These are phyloP conservation scores for Tridacna crocea DNA, from an alignment of 2,888 invertebrate genomes.

Conservation along the genomic window DNA sequence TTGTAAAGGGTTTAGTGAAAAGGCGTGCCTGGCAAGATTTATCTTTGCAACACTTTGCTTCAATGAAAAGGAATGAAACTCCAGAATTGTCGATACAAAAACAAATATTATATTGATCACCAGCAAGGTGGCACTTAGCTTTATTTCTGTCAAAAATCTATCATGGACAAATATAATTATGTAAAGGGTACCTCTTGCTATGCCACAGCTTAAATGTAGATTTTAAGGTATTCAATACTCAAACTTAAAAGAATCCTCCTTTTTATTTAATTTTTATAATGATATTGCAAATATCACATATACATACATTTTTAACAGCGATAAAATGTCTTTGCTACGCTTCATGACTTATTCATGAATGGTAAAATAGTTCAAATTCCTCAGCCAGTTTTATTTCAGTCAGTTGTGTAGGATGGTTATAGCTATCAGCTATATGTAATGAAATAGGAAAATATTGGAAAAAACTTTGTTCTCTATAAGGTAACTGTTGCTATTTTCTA, in stretches of 20 bases:
- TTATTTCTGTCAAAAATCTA: no score
- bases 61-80: no score
- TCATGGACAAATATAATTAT: no score
- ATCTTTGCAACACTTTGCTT: no score
- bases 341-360: conserved; percentile 56
- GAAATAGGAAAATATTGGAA: conserved; percentile 18
- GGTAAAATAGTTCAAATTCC: conserved; percentile 55
- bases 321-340: conserved; percentile 44
- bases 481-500: conserved; percentile 23
- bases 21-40: no score
- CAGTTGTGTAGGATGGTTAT: conserved; percentile 15
- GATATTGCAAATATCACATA: conserved; percentile 17
- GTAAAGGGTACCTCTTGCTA: no score
- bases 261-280: conserved; percentile 14
- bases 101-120: no score
- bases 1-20: no score
- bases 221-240: neutral
- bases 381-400: conserved; percentile 24
- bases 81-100: no score
- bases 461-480: conserved; percentile 14
- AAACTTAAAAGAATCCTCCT: neutral
- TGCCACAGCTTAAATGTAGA: no score
- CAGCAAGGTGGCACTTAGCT: no score
- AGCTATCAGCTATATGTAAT: conserved; percentile 24
- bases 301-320: conserved; percentile 25